Percentiles rank a stretch among this genome's conserved stretches.
phyloP scores from a whole-genome alignment of 1,140 invertebrate genomes.

The Doryteuthis pealeii region DNA sequence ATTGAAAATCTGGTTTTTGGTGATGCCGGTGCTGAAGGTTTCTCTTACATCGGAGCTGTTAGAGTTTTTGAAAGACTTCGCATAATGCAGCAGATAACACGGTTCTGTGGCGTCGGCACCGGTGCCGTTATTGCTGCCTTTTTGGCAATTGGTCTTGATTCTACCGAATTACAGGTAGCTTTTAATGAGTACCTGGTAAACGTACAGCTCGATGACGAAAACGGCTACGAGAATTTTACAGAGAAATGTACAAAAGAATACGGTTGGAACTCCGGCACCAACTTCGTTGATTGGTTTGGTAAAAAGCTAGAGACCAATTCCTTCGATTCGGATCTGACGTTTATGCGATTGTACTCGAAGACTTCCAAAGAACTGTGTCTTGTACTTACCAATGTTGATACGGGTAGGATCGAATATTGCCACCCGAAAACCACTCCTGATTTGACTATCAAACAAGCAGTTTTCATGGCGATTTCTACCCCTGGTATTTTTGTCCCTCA shows the following conservation, averaged over 20 bases:
- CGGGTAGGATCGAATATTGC: constrained; percentile 51
- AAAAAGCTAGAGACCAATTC: too few relatives aligned
- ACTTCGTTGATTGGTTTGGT: too few relatives aligned
- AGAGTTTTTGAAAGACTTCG: constrained; percentile 30
- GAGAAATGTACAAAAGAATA: too few relatives aligned
- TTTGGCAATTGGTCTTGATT: constrained; percentile 29
- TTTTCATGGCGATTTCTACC: constrained; percentile 57
- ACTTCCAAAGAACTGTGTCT: constrained; percentile 53
- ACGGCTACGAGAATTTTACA: background rate
- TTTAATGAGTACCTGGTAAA: constrained; percentile 14
- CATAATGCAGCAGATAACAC: constrained; percentile 25
- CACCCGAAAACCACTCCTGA: constrained; percentile 56
- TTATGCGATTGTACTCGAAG: constrained; percentile 41
- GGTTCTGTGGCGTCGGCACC: constrained; percentile 29
- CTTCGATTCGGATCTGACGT: background rate
- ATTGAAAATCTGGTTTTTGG: too few relatives aligned
- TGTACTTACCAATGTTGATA: constrained; percentile 55
- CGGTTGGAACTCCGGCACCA: too few relatives aligned
- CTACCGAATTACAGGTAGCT: constrained; percentile 21
- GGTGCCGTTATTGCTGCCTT: constrained; percentile 31
- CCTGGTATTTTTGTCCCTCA: constrained; percentile 38
- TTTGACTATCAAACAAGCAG: constrained; percentile 48
- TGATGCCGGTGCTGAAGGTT: too few relatives aligned
- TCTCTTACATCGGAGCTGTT: too few relatives aligned
- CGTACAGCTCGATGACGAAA: background rate